Conservation (phyloP, 2,888 invertebrate genomes). For the Antitype chi region DNA sequence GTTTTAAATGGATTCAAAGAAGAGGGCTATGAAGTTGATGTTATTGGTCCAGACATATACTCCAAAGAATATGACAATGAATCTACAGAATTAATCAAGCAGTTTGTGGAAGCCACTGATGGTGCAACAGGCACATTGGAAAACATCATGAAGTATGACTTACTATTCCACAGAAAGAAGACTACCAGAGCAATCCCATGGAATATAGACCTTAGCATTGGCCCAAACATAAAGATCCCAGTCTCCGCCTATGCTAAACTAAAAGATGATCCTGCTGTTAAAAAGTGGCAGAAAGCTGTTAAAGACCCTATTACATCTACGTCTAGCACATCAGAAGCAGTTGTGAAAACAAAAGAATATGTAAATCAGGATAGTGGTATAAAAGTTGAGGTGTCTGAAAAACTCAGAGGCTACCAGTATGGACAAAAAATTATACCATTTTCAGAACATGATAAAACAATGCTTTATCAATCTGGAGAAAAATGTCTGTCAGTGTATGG, state of each 20-base stretch:
- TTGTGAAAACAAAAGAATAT: constrained; percentile 77
- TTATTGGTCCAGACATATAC: constrained; percentile 90
- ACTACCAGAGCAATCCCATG: constrained; percentile 90
- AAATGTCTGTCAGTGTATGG: constrained; percentile 93
- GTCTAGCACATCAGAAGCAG: constrained; percentile 82
- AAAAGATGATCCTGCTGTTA: constrained; percentile 86
- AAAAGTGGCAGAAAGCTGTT: constrained; percentile 80
- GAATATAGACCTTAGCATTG: constrained; percentile 92
- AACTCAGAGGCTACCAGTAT: constrained; percentile 91
- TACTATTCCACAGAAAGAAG: constrained; percentile 90
- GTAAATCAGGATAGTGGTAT: constrained; percentile 87
- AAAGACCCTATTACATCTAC: constrained; percentile 83
- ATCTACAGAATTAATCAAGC: constrained; percentile 77
- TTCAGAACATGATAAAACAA: constrained; percentile 88
- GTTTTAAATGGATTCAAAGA: constrained; percentile 90
- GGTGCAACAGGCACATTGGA: constrained; percentile 89
- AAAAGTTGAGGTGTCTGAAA: constrained; percentile 86
- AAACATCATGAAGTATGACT: constrained; percentile 90
- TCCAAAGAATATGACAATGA: constrained; percentile 78
- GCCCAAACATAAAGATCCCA: constrained; percentile 91
- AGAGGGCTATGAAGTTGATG: constrained; percentile 90
- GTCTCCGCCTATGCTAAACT: constrained; percentile 90
- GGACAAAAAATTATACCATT: constrained; percentile 92
- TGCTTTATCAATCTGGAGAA: constrained; percentile 90
- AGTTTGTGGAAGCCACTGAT: constrained; percentile 84